phyloP scores from a whole-genome alignment of 2,113 vertebrate genomes.

The Xiphophorus couchianus region DNA sequence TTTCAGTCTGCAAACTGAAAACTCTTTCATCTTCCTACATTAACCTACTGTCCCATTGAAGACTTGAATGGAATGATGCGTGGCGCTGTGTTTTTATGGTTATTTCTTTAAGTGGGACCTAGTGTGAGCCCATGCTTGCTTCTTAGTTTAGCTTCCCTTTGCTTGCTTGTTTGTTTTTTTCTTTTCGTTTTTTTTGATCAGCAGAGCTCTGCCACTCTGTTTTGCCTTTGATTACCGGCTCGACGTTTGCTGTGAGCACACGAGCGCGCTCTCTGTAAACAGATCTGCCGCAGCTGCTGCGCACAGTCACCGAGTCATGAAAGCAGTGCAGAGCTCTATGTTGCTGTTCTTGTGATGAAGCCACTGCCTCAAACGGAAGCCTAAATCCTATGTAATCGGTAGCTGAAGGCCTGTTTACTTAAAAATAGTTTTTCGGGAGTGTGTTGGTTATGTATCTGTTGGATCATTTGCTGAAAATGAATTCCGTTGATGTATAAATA shows the following conservation, averaged over 20 bases:
- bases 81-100: conserved; percentile 21
- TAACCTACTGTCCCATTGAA: conserved; percentile 26
- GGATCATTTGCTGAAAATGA: background rate
- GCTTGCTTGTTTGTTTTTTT: background rate
- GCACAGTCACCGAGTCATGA: conserved; percentile 16
- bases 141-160: conserved; percentile 26
- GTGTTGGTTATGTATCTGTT: background rate
- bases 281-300: conserved; percentile 45
- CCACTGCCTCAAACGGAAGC: conserved; percentile 11
- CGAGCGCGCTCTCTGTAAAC: conserved; percentile 24
- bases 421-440: background rate
- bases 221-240: conserved; percentile 51
- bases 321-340: conserved; percentile 14
- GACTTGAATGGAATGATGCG: background rate
- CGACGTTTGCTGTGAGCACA: conserved; percentile 38
- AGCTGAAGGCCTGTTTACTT: background rate
- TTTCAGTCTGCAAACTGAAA: conserved; percentile 4
- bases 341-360: background rate
- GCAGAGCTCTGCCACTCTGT: conserved; percentile 13
- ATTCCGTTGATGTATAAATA: background rate
- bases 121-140: conserved; percentile 6
- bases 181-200: conserved; percentile 24
- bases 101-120: conserved; percentile 1
- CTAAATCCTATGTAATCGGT: background rate
- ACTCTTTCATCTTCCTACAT: conserved; percentile 8